Percentiles rank a stretch among this genome's conserved stretches.
phyloP scores from a whole-genome alignment of 1,140 invertebrate species.

The Paramacrobiotus metropolitanus region DNA sequence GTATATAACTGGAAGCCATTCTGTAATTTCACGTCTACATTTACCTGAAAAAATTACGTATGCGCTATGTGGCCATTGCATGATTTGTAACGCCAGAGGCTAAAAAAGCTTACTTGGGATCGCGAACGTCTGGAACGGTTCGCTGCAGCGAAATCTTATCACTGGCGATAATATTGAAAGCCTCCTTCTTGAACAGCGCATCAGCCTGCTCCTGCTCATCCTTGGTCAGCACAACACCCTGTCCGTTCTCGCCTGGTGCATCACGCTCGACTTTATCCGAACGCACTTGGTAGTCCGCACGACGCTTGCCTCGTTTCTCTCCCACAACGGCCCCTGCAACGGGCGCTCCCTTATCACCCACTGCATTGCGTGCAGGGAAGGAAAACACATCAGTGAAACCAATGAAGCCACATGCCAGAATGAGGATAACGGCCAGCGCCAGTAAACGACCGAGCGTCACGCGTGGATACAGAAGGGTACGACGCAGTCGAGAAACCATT shows the following conservation, averaged over 20 bases:
- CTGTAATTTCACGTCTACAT: too few species aligned
- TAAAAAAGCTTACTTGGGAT: not conserved
- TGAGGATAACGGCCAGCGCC: not conserved
- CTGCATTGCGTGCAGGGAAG: not conserved
- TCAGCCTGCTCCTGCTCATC: conserved; percentile 25
- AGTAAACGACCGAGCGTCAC: not conserved
- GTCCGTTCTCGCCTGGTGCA: conserved; percentile 38
- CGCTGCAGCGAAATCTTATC: conserved; percentile 64
- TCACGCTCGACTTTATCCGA: not conserved
- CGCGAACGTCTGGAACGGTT: conserved; percentile 51
- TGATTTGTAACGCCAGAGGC: too few species aligned
- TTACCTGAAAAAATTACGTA: too few species aligned
- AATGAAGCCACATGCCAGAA: not conserved
- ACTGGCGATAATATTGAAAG: conserved; percentile 66
- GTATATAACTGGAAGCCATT: too few species aligned
- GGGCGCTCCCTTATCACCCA: not conserved
- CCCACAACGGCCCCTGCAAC: not conserved
- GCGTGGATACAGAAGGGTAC: not conserved
- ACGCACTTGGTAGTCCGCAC: not conserved
- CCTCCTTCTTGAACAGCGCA: conserved; percentile 43
- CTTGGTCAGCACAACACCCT: conserved; percentile 31
- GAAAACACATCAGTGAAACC: not conserved
- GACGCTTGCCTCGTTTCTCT: not conserved
- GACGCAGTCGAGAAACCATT: not conserved
- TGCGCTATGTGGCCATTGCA: too few species aligned